phyloP scores from a whole-genome alignment of 2,113 vertebrate genomes.

The Irena cyanogastra region DNA sequence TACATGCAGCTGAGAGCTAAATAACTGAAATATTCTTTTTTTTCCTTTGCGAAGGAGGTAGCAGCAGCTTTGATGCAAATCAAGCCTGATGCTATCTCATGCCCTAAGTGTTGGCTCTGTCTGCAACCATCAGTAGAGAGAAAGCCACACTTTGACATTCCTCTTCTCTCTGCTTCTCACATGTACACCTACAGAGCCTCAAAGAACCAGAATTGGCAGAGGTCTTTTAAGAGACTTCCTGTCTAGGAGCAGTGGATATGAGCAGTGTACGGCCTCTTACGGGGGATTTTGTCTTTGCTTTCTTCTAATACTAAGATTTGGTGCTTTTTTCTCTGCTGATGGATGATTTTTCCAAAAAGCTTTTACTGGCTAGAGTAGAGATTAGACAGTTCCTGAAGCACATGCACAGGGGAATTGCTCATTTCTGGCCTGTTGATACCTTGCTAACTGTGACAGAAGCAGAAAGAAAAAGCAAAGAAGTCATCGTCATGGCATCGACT shows the following conservation, averaged over 20 bases:
- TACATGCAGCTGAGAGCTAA: not conserved
- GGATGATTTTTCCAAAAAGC: constrained; percentile 7
- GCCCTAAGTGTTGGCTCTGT: not conserved
- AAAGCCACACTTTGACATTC: not conserved
- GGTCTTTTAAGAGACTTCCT: constrained; percentile 32
- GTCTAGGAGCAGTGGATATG: not conserved
- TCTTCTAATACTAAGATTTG: constrained; percentile 5
- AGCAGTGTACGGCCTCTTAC: not conserved
- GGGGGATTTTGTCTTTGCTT: constrained; percentile 26
- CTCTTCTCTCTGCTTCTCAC: not conserved
- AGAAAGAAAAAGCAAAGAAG: constrained; percentile 2
- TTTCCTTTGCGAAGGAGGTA: not conserved
- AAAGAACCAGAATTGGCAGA: not conserved
- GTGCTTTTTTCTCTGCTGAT: not conserved
- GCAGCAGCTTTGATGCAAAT: constrained; percentile 25
- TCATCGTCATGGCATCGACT: not conserved
- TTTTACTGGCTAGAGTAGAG: not conserved
- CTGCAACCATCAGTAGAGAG: not conserved
- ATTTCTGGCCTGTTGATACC: not conserved
- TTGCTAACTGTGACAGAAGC: constrained; percentile 9
- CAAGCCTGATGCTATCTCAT: not conserved
- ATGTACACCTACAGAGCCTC: not conserved
- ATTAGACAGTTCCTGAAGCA: not conserved
- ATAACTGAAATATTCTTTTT: not conserved
- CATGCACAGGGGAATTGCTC: not conserved